Evolutionary conservation across 1,140 invertebrate genomes (phyloP), one percentile per base, ranked within the genome.

Genomic region (Ericerus pela): DNA sequence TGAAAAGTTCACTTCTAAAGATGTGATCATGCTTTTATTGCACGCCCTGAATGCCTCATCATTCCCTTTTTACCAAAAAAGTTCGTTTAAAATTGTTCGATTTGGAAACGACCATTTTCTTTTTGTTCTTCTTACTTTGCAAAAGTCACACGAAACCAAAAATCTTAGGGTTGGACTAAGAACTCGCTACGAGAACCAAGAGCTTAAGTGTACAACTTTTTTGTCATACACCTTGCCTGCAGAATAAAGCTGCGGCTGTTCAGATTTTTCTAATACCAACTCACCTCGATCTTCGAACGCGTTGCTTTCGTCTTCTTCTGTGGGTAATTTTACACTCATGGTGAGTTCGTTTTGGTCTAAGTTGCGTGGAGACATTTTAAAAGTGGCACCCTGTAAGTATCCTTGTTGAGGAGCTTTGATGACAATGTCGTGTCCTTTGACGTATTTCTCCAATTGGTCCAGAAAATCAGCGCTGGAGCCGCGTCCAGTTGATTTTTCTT

Each of bases 321-420:
- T 74, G 57, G 76, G 76, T 65, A 85, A 80, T 67, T 83, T 80
- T 43, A 86, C 70, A 65, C 82, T 80, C 47, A 86, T 72, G 64
- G 75, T 78, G 37, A 86, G 64, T 65, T 85, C 78, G 63, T 86
- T 81, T 38, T 79, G 74, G 58, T 82, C 81, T 54, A 87, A 70
- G 68, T 84, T 82, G 61, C 81, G 76, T 12, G 84, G 79, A 65
- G 79, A 84, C 54, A 88, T 74, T 60, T 81, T 84, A 56, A 88
- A 76, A 64, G 77, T 76, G 47, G 80, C 74, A 54, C 82, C 82
- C 37, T 76, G 77, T 38, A 56, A 27, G 28, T 38, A 38, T 2
- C 63, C 53, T 11, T 56, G 54, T 31, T 57, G 55, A 31, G 84
- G 84, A 56, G 87, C 66, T 63, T 80, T 78, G 69, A 86, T 81